Conservation (phyloP, 2,113 vertebrate species). For the Labrus mixtus region DNA sequence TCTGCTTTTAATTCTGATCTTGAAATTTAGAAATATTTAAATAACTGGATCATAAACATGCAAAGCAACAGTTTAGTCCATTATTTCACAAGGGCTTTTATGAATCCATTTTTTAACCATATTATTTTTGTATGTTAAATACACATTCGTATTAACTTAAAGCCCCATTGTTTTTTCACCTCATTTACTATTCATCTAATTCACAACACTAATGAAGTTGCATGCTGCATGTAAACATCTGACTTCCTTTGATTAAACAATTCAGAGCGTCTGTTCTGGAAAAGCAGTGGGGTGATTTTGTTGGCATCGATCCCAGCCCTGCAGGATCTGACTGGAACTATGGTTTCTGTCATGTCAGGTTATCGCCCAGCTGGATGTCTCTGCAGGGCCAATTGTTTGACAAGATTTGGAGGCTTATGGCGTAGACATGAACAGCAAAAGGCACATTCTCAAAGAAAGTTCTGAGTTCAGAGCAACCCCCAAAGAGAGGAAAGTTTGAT, state of each 20-base stretch:
- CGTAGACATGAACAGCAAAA: constrained; percentile 35
- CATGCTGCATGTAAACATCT: background rate
- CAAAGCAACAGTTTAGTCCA: background rate
- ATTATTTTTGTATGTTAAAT: no score
- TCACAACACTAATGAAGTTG: background rate
- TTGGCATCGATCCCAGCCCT: constrained; percentile 20
- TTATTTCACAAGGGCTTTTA: background rate
- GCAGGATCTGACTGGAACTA: constrained; percentile 24
- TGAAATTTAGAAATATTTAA: background rate
- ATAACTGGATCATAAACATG: background rate
- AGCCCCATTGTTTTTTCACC: background rate
- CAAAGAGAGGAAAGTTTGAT: constrained; percentile 8
- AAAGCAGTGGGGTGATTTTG: constrained; percentile 23
- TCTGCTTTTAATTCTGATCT: no score
- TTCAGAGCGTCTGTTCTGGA: background rate
- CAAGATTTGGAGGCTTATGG: constrained; percentile 44
- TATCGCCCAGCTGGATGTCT: constrained; percentile 34
- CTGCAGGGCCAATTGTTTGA: constrained; percentile 17
- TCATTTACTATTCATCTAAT: background rate
- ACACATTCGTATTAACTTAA: background rate
- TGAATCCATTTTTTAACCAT: no score
- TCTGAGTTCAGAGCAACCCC: background rate
- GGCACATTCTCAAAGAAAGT: constrained; percentile 29
- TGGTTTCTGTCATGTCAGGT: constrained; percentile 32
- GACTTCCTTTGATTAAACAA: background rate